phyloP scores from a whole-genome alignment of 2,888 invertebrate species.

The Dexiosoma caninum region DNA sequence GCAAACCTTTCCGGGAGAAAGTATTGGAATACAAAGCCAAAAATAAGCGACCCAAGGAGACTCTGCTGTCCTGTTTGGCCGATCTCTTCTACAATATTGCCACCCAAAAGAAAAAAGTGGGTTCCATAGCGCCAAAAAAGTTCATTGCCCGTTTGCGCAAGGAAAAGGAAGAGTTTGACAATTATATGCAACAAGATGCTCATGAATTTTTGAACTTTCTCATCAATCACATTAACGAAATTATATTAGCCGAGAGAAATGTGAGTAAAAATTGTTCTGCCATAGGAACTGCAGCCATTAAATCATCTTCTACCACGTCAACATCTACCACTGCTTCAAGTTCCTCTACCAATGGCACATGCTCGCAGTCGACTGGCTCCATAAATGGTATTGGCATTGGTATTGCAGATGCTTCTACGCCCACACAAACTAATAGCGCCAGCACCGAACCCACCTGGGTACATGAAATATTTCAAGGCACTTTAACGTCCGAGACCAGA shows the following conservation, averaged over 20 bases:
- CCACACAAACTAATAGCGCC: constrained; percentile 66
- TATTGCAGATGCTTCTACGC: constrained; percentile 66
- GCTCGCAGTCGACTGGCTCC: constrained; percentile 72
- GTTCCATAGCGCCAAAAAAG: constrained; percentile 99
- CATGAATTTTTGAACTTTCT: constrained; percentile 99
- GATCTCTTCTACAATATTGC: constrained; percentile 99
- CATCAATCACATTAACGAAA: constrained; percentile 98
- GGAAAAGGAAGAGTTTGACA: constrained; percentile 99
- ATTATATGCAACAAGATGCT: constrained; percentile 99
- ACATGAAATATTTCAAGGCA: constrained; percentile 99
- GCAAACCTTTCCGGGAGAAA: constrained; percentile 98
- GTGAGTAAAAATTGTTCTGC: constrained; percentile 66
- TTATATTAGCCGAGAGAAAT: constrained; percentile 88
- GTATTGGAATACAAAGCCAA: constrained; percentile 98
- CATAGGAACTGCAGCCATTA: constrained; percentile 65
- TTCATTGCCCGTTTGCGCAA: constrained; percentile 98
- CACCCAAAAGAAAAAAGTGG: constrained; percentile 99
- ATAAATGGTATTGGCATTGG: constrained; percentile 69
- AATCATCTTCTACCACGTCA: constrained; percentile 70
- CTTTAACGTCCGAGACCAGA: constrained; percentile 98
- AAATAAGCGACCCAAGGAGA: constrained; percentile 97
- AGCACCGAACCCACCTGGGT: constrained; percentile 96
- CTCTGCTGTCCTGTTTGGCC: constrained; percentile 96
- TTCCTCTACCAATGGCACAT: constrained; percentile 71
- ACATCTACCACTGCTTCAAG: constrained; percentile 72